Conservation (phyloP, 2,888 invertebrate genomes). For the Xestobium rufovillosum region DNA sequence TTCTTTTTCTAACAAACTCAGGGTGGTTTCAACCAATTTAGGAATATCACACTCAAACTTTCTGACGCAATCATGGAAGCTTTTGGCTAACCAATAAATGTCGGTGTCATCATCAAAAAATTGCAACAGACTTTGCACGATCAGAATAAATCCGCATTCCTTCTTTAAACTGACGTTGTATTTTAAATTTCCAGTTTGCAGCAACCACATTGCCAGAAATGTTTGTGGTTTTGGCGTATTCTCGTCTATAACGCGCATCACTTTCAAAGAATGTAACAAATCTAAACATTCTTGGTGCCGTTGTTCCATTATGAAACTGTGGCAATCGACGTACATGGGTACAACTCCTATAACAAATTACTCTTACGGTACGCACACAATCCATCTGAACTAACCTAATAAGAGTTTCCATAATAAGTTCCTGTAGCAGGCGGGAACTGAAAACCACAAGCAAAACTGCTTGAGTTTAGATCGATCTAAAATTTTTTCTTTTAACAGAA, state of each 20-base stretch:
- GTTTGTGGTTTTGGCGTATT: slow-evolving; percentile 58
- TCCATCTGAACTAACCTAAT: slow-evolving; percentile 51
- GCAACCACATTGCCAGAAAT: slow-evolving; percentile 73
- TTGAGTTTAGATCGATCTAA: slow-evolving; percentile 71
- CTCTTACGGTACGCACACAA: neutral
- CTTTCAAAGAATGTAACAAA: slow-evolving; percentile 59
- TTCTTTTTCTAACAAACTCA: slow-evolving; percentile 65
- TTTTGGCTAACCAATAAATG: slow-evolving; percentile 75
- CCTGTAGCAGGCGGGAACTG: slow-evolving; percentile 74
- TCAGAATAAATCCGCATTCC: slow-evolving; percentile 50
- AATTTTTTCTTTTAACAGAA: slow-evolving; percentile 77
- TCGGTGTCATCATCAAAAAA: slow-evolving; percentile 69
- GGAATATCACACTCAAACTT: slow-evolving; percentile 58
- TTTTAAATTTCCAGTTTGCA: slow-evolving; percentile 63
- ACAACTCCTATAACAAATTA: slow-evolving; percentile 55
- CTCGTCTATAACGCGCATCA: slow-evolving; percentile 58
- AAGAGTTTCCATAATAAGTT: slow-evolving; percentile 80
- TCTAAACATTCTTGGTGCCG: slow-evolving; percentile 69
- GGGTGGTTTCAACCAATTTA: slow-evolving; percentile 60
- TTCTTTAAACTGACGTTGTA: slow-evolving; percentile 23
- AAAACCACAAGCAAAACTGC: slow-evolving; percentile 78
- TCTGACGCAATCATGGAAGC: slow-evolving; percentile 62
- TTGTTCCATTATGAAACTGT: slow-evolving; percentile 67
- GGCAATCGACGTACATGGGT: slow-evolving; percentile 69
- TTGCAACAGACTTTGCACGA: slow-evolving; percentile 62